Evolutionary conservation across 1,140 invertebrate genomes (phyloP).

Genomic region (Drosophila teissieri): DNA sequence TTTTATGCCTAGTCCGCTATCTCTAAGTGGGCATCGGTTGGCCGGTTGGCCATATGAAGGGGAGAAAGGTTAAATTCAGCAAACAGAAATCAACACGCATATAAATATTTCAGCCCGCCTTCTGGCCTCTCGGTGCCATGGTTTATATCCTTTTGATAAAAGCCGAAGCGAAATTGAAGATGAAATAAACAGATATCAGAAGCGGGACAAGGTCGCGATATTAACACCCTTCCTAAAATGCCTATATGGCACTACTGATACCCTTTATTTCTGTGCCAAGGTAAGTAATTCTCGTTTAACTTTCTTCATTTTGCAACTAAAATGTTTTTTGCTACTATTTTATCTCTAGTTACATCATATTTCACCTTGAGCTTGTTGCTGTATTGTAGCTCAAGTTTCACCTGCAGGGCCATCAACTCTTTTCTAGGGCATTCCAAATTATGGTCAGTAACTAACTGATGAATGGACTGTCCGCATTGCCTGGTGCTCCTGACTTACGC

Average conservation of each 20-base stretch:
- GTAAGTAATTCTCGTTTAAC: background rate
- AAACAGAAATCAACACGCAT: conserved; percentile 82
- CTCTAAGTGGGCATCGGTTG: conserved; percentile 58
- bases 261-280: no score
- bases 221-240: conserved; percentile 3
- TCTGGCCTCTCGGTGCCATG: conserved; percentile 24
- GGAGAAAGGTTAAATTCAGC: conserved; percentile 75
- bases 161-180: conserved; percentile 52
- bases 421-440: background rate
- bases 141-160: conserved; percentile 67
- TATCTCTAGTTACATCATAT: background rate
- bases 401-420: conserved; percentile 1
- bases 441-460: conserved; percentile 51
- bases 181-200: conserved; percentile 23
- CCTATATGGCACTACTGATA: no score
- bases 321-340: no score
- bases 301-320: background rate
- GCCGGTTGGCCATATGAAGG: conserved; percentile 20
- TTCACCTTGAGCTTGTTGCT: conserved; percentile 12
- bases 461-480: conserved; percentile 58
- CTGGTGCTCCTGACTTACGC: conserved; percentile 2
- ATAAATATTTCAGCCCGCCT: conserved; percentile 71
- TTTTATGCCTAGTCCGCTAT: conserved; percentile 57
- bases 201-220: background rate
- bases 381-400: background rate